phyloP scores from a whole-genome alignment of 2,888 invertebrate genomes.

The Drosophila rellima region DNA sequence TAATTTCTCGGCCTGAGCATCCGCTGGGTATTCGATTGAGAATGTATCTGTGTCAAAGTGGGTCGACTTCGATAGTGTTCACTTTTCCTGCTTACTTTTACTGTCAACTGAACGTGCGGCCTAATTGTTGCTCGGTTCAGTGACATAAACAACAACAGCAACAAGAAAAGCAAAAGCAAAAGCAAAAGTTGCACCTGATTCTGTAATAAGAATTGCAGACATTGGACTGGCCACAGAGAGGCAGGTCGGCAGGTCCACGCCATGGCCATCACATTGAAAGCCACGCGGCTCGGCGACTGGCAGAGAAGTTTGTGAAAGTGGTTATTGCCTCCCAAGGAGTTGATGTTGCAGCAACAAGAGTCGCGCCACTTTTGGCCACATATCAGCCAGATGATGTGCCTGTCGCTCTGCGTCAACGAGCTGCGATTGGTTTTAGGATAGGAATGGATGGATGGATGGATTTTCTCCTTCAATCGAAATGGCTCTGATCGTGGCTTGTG shows the following conservation, averaged over 20 bases:
- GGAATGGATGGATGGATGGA: slow-evolving; percentile 20
- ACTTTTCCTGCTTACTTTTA: slow-evolving; percentile 77
- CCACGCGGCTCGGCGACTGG: slow-evolving; percentile 38
- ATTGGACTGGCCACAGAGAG: slow-evolving; percentile 15
- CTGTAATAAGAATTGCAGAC: slow-evolving; percentile 76
- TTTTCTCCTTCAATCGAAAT: slow-evolving; percentile 59
- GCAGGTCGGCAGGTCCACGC: neutral
- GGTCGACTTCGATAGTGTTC: slow-evolving; percentile 73
- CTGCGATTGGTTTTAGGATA: slow-evolving; percentile 32
- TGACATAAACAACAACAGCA: slow-evolving; percentile 50
- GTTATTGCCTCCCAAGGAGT: slow-evolving; percentile 75
- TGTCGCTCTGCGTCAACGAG: slow-evolving; percentile 30
- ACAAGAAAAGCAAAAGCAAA: slow-evolving; percentile 76
- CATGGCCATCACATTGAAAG: slow-evolving; percentile 18
- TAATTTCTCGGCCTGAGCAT: slow-evolving; percentile 3
- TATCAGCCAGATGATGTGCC: slow-evolving; percentile 59
- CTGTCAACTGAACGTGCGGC: slow-evolving; percentile 73
- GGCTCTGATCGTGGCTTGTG: slow-evolving; percentile 34
- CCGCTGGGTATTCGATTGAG: slow-evolving; percentile 37
- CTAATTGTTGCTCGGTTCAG: slow-evolving; percentile 72
- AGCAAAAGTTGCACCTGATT: slow-evolving; percentile 81
- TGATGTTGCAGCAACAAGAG: slow-evolving; percentile 26
- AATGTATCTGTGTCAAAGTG: slow-evolving; percentile 46
- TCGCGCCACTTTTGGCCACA: slow-evolving; percentile 39
- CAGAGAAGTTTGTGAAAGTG: slow-evolving; percentile 76